Evolutionary conservation across 2,113 vertebrate genomes (phyloP).

Genomic region (Nothocercus nigrocapillus): DNA sequence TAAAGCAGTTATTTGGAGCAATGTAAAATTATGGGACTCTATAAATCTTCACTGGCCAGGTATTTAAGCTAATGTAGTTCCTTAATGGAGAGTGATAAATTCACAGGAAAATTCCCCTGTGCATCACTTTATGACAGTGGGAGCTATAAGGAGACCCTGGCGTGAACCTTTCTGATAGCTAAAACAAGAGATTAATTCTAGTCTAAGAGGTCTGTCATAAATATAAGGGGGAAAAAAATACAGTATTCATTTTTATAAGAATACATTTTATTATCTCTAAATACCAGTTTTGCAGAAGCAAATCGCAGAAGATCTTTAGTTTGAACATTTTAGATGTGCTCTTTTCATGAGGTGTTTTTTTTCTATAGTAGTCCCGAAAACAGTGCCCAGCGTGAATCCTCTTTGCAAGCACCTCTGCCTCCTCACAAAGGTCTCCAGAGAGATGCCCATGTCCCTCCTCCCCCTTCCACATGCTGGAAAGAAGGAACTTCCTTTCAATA

Average conservation of each 20-base stretch:
- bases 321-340: not conserved
- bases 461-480: not conserved
- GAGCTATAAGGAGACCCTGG: not conserved
- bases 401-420: not conserved
- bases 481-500: not conserved
- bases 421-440: fast-evolving
- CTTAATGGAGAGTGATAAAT: not conserved
- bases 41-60: not conserved
- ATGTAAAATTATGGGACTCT: not conserved
- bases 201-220: not conserved
- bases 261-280: not conserved
- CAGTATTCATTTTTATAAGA: not conserved
- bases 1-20: not conserved
- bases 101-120: not conserved
- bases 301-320: not conserved
- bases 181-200: not conserved
- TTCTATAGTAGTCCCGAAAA: not conserved
- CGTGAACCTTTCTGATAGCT: not conserved
- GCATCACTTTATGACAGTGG: not conserved
- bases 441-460: not conserved
- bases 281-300: not conserved
- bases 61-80: not conserved
- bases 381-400: not conserved
- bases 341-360: not conserved
- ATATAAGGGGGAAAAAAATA: not conserved